phyloP scores from a whole-genome alignment of 37 sponge, comb jelly and placozoan species.

The Eunapius fragilis region DNA sequence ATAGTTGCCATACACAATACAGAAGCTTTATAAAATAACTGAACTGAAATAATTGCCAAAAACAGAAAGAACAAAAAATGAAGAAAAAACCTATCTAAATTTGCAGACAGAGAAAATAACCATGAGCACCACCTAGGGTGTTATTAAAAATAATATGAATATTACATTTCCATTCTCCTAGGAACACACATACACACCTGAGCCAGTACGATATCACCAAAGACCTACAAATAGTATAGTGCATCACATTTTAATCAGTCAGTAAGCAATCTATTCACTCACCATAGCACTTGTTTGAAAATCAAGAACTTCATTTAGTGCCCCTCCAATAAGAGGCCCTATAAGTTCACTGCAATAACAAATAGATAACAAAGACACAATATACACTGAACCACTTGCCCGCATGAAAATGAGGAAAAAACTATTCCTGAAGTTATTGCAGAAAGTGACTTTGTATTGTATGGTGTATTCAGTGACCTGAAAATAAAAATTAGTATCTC shows the following conservation, averaged over 20 bases:
- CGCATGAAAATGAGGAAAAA: conserved; percentile 17
- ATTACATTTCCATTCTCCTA: background rate
- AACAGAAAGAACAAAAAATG: background rate
- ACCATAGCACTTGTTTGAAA: conserved; percentile 44
- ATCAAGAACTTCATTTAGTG: conserved; percentile 18
- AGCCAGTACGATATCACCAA: conserved; percentile 43
- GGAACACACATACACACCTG: conserved; percentile 6
- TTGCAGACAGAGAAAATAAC: background rate
- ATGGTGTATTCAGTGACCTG: background rate
- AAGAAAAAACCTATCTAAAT: background rate
- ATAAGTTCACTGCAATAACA: conserved; percentile 42
- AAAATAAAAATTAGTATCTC: background rate
- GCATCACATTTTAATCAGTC: background rate
- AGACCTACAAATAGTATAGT: conserved; percentile 1
- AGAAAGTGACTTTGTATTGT: conserved; percentile 1
- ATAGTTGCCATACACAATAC: background rate
- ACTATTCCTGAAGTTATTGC: background rate
- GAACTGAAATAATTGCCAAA: background rate
- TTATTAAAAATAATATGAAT: background rate
- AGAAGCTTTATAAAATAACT: background rate
- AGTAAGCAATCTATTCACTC: background rate
- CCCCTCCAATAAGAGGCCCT: conserved; percentile 57
- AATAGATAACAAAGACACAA: background rate
- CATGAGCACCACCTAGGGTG: background rate
- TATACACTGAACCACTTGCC: too few relatives aligned